Evolutionary conservation across 2,888 invertebrate genomes (phyloP).

Genomic region (Chymomyza amoena): DNA sequence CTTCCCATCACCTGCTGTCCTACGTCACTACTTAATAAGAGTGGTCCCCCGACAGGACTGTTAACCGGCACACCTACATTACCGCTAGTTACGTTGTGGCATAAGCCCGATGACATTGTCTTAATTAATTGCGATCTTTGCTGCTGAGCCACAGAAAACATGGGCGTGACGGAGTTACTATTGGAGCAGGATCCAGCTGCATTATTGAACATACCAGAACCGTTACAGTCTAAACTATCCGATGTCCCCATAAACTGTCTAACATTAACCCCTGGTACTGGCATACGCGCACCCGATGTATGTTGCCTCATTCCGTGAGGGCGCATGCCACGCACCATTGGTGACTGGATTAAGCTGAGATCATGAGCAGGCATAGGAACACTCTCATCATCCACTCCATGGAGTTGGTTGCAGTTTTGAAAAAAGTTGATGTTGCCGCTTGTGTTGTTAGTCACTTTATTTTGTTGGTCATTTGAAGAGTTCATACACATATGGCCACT

Average conservation of each 20-base stretch:
- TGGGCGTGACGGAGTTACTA: conserved; percentile 51
- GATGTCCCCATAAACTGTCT: conserved; percentile 49
- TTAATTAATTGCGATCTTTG: conserved; percentile 33
- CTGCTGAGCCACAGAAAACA: conserved; percentile 54
- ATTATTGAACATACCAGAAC: conserved; percentile 49
- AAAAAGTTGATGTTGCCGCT: conserved; percentile 69
- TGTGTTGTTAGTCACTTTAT: conserved; percentile 36
- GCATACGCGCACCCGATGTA: conserved; percentile 55
- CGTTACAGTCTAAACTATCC: conserved; percentile 58
- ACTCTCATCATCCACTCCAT: conserved; percentile 70
- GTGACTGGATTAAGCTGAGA: conserved; percentile 64
- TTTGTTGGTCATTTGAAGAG: conserved; percentile 44
- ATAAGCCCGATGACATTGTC: conserved; percentile 40
- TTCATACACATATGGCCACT: conserved; percentile 42
- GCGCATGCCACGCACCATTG: conserved; percentile 80
- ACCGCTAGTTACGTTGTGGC: conserved; percentile 43
- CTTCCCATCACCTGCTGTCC: conserved; percentile 46
- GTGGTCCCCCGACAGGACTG: conserved; percentile 24
- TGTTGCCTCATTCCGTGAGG: conserved; percentile 80
- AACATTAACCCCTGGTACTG: conserved; percentile 51
- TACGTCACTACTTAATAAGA: conserved; percentile 24
- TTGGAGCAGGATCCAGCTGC: conserved; percentile 15
- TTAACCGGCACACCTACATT: conserved; percentile 35
- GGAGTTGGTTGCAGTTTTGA: conserved; percentile 76
- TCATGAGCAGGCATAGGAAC: conserved; percentile 56